Percentiles rank a stretch among this genome's conserved stretches.
Evolutionary conservation across 1,140 invertebrate species (phyloP).

Genomic region (Cydia splendana): DNA sequence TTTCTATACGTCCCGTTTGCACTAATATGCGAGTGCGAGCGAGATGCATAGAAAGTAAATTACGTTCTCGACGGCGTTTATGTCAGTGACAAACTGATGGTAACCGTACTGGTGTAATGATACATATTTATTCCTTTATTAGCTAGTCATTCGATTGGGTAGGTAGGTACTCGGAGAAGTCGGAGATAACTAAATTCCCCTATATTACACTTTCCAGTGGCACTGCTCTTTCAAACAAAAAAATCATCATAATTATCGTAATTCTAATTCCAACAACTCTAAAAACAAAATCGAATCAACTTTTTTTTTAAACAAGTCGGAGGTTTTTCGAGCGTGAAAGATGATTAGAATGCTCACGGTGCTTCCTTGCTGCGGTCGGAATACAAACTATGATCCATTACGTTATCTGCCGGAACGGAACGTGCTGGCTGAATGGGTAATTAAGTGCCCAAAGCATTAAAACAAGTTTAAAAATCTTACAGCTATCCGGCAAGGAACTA

Average conservation of each 20-base stretch:
- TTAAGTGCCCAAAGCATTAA: not conserved
- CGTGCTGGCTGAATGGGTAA: slow-evolving; percentile 34
- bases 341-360: slow-evolving; percentile 45
- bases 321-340: slow-evolving; percentile 37
- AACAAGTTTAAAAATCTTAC: not conserved
- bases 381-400: slow-evolving; percentile 48
- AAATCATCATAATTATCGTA: not conserved
- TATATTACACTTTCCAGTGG: not conserved
- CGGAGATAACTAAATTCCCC: not conserved
- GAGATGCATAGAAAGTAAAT: too few relatives aligned
- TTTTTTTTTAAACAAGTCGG: slow-evolving; percentile 4
- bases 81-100: too few relatives aligned
- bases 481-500: too few relatives aligned
- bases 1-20: too few relatives aligned
- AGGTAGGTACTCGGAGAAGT: too few relatives aligned
- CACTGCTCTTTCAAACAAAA: not conserved
- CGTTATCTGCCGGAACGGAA: slow-evolving; percentile 47
- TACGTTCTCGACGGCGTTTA: too few relatives aligned
- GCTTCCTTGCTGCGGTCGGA: slow-evolving; percentile 50
- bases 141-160: too few relatives aligned
- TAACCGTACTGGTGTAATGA: too few relatives aligned
- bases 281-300: slow-evolving; percentile 14
- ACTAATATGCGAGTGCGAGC: too few relatives aligned
- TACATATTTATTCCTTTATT: too few relatives aligned
- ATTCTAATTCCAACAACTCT: slow-evolving; percentile 13